Base-by-base conservation (phyloP, 1,140 invertebrate species). In the Drosophila cardini region DNA sequence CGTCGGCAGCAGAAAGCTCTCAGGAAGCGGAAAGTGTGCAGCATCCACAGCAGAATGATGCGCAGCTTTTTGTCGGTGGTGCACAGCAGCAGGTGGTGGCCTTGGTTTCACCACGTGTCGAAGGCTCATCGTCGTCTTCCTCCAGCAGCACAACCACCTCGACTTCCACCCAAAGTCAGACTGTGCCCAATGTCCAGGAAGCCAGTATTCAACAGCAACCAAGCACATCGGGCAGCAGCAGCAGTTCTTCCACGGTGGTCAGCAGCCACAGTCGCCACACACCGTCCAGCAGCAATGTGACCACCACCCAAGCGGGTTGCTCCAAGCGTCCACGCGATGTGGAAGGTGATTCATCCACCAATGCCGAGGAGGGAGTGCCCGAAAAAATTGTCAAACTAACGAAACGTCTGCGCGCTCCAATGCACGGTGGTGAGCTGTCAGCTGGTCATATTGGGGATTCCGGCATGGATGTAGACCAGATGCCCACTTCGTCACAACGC, bases 401-500 rank as follows among this genome's bases (percentile, higher is more conserved):
- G 0, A 91, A 91, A 15, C 79, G 93, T 4, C 53, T 93, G 34
- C 93, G 93, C n/a, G 72, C 71, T 16, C 86, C 87, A 0, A 82
- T 90, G 76, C 85, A 92, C 60, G 70, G 75, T 16, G 79, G 74
- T 0, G 90, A 91, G 16, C 57, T 90, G 1, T 78, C 85, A 0
- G 74, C 78, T 16, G 70, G 73, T 1, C 92, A 93, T 46, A 92
- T 93, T 53, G 93, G 92, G 30, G 93, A 94, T 62, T 93, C 93
- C 18, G 93, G 93, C 26, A 93, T 95, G 48, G 95, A 96, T 80
- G 95, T 95, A 4, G 95, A 96, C 80, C 94, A 96, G 93, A 96
- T 97, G 43, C 96, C 96, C 2, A 97, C 96, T 0, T 96, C 96
- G 3, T 96, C 96, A 18, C 96, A 96, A 83, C 94, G 96, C 30